These are phyloP conservation scores for Mastomys coucha DNA, from an alignment of 2,113 vertebrate genomes.

Conservation along the genomic window DNA sequence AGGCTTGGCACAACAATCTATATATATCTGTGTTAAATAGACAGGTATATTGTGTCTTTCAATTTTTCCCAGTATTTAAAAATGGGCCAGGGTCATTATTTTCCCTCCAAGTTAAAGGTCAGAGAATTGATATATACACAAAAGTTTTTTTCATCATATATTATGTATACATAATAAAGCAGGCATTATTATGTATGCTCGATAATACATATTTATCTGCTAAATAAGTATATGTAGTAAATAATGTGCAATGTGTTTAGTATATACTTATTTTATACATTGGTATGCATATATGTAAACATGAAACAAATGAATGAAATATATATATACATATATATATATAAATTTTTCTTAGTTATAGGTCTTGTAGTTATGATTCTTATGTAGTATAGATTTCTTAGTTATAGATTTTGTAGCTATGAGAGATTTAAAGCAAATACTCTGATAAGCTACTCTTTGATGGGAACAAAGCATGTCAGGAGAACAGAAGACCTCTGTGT, in stretches of 20 bases:
- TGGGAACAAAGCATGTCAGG: background rate
- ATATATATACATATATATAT: no score
- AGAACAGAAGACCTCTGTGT: background rate
- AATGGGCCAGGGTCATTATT: background rate
- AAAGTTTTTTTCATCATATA: background rate
- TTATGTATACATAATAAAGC: background rate
- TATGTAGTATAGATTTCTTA: background rate
- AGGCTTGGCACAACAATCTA: background rate
- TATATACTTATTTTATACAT: background rate
- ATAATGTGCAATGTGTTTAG: background rate
- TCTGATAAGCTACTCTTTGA: background rate
- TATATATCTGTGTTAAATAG: background rate
- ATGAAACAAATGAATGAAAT: background rate
- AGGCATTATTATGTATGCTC: background rate
- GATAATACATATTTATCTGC: background rate
- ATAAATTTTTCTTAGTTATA: background rate
- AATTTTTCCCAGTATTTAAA: background rate
- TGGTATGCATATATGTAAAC: background rate
- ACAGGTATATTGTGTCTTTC: background rate
- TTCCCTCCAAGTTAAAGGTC: background rate
- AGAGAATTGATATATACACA: background rate
- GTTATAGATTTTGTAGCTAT: background rate
- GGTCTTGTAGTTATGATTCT: background rate
- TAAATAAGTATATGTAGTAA: background rate
- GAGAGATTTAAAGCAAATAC: background rate